These are phyloP conservation scores for Lithobates pipiens DNA, from an alignment of 2,797 vertebrate genomes.

Conservation along the genomic window DNA sequence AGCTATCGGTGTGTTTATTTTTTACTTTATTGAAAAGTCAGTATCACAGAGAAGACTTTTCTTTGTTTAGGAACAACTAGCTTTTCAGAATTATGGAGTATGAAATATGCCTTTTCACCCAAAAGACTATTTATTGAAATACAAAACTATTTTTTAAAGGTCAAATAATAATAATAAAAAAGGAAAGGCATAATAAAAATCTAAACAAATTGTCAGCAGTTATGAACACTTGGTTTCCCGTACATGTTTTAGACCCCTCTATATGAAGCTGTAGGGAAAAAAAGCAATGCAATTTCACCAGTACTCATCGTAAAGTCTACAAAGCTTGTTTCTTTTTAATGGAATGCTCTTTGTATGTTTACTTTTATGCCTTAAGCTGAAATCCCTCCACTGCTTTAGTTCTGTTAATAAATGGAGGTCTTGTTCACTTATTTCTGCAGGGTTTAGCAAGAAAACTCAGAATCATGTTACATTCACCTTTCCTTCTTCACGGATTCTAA, in stretches of 20 bases:
- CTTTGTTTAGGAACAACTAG: not conserved
- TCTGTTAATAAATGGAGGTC: conserved; percentile 34
- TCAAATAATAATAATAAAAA: not conserved
- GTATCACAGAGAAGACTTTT: no score
- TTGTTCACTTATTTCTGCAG: conserved; percentile 3
- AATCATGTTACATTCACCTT: not conserved
- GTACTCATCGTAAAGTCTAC: conserved; percentile 2
- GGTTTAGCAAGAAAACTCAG: not conserved
- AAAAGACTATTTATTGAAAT: not conserved
- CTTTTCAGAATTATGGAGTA: not conserved
- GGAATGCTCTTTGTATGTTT: conserved; percentile 35
- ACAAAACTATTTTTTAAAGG: conserved; percentile 8
- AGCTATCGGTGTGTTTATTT: no score
- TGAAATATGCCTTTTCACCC: not conserved
- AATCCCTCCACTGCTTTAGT: conserved; percentile 21
- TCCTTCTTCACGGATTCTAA: not conserved
- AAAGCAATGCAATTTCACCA: conserved; percentile 36
- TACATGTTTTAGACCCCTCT: conserved; percentile 17
- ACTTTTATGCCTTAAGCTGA: conserved; percentile 40
- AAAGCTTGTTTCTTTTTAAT: conserved; percentile 42
- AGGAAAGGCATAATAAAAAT: conserved; percentile 2
- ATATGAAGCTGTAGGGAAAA: conserved; percentile 15
- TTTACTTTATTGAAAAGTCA: no score
- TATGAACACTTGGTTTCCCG: conserved; percentile 21
- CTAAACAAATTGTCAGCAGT: conserved; percentile 20